Evolutionary conservation across 2,888 invertebrate genomes (phyloP).

Genomic region (Carcina quercana): DNA sequence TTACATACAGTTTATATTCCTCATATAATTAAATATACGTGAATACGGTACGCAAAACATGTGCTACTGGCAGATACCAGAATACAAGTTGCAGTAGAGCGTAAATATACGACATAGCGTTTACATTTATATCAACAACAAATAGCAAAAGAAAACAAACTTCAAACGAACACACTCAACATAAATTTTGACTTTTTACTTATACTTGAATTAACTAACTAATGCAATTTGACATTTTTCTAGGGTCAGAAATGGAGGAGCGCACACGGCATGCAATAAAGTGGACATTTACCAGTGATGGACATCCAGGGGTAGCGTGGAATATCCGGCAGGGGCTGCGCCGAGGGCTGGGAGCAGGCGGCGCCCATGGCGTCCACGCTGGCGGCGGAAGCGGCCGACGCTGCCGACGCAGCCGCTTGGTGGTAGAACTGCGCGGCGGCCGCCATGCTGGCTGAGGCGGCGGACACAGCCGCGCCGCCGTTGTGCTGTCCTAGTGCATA

Average conservation of each 20-base stretch:
- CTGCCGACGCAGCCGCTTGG: constrained; percentile 84
- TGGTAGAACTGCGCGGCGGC: constrained; percentile 92
- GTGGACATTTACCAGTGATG: constrained; percentile 88
- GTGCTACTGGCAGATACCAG: too few relatives aligned
- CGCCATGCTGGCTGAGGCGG: constrained; percentile 79
- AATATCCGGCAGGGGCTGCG: constrained; percentile 92
- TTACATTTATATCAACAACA: constrained; percentile 3
- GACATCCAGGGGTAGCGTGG: constrained; percentile 98
- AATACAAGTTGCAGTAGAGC: too few relatives aligned
- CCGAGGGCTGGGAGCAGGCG: constrained; percentile 86
- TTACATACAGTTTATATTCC: too few relatives aligned
- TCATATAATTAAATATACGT: too few relatives aligned
- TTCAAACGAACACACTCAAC: too few relatives aligned
- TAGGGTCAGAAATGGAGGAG: too few relatives aligned
- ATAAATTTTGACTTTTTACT: too few relatives aligned
- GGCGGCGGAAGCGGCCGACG: constrained; percentile 83
- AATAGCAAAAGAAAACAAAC: constrained; percentile 7
- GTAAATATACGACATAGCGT: too few relatives aligned
- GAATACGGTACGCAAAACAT: too few relatives aligned
- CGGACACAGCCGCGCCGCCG: constrained; percentile 80
- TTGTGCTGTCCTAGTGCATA: constrained; percentile 87
- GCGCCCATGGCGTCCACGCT: constrained; percentile 88
- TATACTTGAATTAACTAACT: too few relatives aligned
- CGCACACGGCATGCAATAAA: constrained; percentile 47
- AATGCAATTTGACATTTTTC: too few relatives aligned